phyloP scores from a whole-genome alignment of 2,797 vertebrate species.

The Pygocentrus nattereri region DNA sequence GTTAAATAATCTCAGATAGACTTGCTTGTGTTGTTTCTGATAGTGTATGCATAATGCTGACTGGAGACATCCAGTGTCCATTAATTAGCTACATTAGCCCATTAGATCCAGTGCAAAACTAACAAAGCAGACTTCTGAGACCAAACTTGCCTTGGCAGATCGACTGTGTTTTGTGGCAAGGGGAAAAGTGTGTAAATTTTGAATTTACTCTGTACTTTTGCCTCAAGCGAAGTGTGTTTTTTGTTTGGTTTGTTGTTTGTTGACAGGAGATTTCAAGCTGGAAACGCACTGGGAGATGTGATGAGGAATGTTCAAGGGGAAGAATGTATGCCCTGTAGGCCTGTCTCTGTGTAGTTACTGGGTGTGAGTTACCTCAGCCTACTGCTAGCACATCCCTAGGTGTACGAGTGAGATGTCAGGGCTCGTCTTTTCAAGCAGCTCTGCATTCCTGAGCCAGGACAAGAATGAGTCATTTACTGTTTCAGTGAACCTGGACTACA shows the following conservation, averaged over 20 bases:
- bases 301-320: conserved; percentile 45
- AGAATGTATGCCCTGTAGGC: conserved; percentile 45
- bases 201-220: neutral
- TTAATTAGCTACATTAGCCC: too few relatives aligned
- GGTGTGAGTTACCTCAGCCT: conserved; percentile 67
- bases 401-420: conserved; percentile 66
- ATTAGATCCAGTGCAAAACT: neutral
- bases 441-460: conserved; percentile 75
- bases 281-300: neutral
- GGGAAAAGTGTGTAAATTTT: neutral
- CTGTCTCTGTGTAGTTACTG: conserved; percentile 10
- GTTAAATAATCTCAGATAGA: too few relatives aligned
- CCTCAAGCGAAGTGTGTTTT: neutral
- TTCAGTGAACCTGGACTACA: conserved; percentile 32
- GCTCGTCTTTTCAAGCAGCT: conserved; percentile 68
- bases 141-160: neutral
- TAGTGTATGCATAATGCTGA: too few relatives aligned
- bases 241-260: neutral
- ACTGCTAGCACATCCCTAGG: conserved; percentile 68
- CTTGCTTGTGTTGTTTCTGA: too few relatives aligned
- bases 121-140: neutral
- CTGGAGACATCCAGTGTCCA: too few relatives aligned
- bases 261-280: neutral
- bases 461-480: conserved; percentile 50
- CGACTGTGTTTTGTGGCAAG: neutral